A percentile compares a stretch with the other conserved stretches of the same genome.
phyloP scores from a whole-genome alignment of 2,797 vertebrate species.

The Chelmon rostratus region DNA sequence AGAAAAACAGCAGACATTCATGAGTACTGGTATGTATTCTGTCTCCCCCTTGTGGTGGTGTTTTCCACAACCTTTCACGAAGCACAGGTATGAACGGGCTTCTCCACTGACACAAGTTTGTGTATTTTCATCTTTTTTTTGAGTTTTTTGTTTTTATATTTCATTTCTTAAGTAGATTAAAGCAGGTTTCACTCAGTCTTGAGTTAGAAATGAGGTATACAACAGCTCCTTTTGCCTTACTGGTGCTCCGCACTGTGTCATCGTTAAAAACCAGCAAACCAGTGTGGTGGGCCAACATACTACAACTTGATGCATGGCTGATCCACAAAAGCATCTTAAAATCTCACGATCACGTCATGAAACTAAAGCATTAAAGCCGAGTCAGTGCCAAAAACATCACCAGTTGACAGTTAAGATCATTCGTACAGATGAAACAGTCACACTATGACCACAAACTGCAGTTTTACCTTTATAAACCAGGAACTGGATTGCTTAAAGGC shows the following conservation, averaged over 20 bases:
- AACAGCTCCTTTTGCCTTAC: constrained; percentile 89
- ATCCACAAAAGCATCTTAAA: constrained; percentile 48
- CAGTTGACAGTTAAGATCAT: constrained; percentile 12
- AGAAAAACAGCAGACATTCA: constrained; percentile 86
- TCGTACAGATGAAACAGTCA: constrained; percentile 8
- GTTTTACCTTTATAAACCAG: constrained; percentile 32
- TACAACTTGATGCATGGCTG: constrained; percentile 38
- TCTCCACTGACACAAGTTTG: constrained; percentile 80
- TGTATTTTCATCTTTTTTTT: constrained; percentile 59
- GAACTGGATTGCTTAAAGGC: constrained; percentile 48
- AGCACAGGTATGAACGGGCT: constrained; percentile 79
- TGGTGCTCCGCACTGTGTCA: constrained; percentile 64
- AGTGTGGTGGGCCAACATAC: constrained; percentile 60
- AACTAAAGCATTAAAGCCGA: constrained; percentile 56
- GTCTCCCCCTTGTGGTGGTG: constrained; percentile 84
- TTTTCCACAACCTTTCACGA: constrained; percentile 78
- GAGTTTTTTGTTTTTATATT: constrained; percentile 48
- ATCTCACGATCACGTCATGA: constrained; percentile 40
- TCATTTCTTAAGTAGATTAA: constrained; percentile 90
- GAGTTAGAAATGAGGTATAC: constrained; percentile 99
- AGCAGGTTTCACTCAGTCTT: constrained; percentile 92
- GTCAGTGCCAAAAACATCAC: constrained; percentile 35
- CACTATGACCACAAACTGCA: constrained; percentile 34
- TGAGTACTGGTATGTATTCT: constrained; percentile 72
- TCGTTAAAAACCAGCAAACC: constrained; percentile 63